Evolutionary conservation across 1,140 invertebrate species (phyloP).

Genomic region (Procambarus clarkii): DNA sequence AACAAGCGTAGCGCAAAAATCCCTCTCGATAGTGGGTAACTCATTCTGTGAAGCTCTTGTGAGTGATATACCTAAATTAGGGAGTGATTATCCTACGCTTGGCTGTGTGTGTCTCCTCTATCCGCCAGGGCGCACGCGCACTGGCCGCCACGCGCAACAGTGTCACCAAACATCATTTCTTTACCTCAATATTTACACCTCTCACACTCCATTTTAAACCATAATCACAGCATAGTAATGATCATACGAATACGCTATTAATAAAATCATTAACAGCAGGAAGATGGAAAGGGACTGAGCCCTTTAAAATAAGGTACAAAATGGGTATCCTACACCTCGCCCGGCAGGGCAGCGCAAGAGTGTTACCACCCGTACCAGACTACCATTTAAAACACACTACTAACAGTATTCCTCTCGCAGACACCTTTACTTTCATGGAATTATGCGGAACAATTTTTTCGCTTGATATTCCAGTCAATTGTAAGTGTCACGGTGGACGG

Average conservation of each 20-base stretch:
- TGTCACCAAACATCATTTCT: background rate
- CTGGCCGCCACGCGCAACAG: slow-evolving; percentile 41
- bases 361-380: background rate
- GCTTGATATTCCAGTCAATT: no score
- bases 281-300: background rate
- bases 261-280: background rate
- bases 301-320: background rate
- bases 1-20: background rate
- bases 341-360: slow-evolving; percentile 11
- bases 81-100: slow-evolving; percentile 50
- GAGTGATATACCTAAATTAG: background rate
- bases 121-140: slow-evolving; percentile 37
- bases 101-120: slow-evolving; percentile 5
- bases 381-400: background rate
- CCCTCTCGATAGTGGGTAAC: background rate
- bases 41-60: background rate
- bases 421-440: no score
- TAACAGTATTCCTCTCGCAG: background rate
- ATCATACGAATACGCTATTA: background rate
- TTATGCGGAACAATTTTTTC: no score
- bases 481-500: no score
- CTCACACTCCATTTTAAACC: background rate
- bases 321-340: background rate
- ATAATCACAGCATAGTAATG: background rate
- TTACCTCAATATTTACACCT: background rate